Percentiles rank a stretch among this genome's conserved stretches.
Evolutionary conservation across 2,888 invertebrate genomes (phyloP).

Genomic region (Geotrupes spiniger): DNA sequence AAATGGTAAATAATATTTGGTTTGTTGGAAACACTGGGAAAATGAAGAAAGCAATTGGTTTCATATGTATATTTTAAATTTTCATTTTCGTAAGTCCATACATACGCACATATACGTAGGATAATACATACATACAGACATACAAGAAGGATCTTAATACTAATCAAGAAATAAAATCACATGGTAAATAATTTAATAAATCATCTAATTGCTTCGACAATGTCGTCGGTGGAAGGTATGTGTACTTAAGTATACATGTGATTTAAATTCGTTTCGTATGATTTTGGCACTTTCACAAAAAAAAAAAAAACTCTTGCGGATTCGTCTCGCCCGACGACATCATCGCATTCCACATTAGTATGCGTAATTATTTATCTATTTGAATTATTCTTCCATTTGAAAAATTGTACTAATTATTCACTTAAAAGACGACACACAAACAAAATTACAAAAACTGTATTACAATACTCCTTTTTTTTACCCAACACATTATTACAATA

Average conservation of each 20-base stretch:
- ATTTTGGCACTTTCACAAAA: slow-evolving; percentile 31
- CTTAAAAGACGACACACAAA: slow-evolving; percentile 10
- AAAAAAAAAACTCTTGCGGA: background rate
- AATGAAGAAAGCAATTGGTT: slow-evolving; percentile 10
- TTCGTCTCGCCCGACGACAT: slow-evolving; percentile 12
- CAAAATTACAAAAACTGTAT: slow-evolving; percentile 8
- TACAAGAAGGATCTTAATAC: slow-evolving; percentile 43
- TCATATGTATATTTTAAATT: slow-evolving; percentile 46
- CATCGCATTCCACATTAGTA: slow-evolving; percentile 11
- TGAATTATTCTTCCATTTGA: slow-evolving; percentile 10
- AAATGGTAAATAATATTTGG: too few relatives aligned
- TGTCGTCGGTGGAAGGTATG: slow-evolving; percentile 25
- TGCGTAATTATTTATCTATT: slow-evolving; percentile 9
- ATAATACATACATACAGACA: slow-evolving; percentile 49
- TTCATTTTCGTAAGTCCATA: slow-evolving; percentile 49
- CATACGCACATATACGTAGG: slow-evolving; percentile 49
- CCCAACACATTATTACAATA: too few relatives aligned
- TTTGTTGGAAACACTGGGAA: too few relatives aligned
- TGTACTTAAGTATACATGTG: slow-evolving; percentile 28
- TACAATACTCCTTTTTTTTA: slow-evolving; percentile 1
- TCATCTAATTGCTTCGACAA: slow-evolving; percentile 27
- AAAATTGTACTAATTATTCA: slow-evolving; percentile 25
- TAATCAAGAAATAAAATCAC: slow-evolving; percentile 16
- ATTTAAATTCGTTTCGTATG: slow-evolving; percentile 37
- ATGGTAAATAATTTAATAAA: slow-evolving; percentile 22